Evolutionary conservation across 1,140 invertebrate species (phyloP).

Genomic region (Aphelenchoides fujianensis): DNA sequence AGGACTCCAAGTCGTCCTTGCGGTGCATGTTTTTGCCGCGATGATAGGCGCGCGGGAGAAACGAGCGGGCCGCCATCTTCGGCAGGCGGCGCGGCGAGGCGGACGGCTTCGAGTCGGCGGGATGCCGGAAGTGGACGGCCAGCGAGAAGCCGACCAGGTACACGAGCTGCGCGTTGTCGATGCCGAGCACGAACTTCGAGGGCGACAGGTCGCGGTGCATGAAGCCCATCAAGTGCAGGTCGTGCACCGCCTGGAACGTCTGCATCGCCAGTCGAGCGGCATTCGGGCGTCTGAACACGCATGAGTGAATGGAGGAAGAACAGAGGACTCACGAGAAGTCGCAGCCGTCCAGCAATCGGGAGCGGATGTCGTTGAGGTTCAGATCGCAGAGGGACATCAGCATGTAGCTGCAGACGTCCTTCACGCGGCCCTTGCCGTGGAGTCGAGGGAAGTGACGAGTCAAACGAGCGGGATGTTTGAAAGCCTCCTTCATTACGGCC

Average conservation of each 20-base stretch:
- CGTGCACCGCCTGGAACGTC: conserved; percentile 24
- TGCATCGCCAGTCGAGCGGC: conserved; percentile 24
- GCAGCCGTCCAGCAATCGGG: neutral
- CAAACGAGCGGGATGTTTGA: conserved; percentile 10
- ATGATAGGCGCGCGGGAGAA: conserved; percentile 17
- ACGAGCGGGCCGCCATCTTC: neutral
- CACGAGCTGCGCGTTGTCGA: conserved; percentile 12
- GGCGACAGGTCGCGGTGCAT: conserved; percentile 21
- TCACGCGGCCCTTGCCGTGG: conserved; percentile 15
- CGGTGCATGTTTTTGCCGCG: conserved; percentile 17
- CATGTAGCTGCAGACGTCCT: conserved; percentile 6
- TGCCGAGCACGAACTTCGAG: conserved; percentile 6
- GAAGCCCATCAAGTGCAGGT: conserved; percentile 15
- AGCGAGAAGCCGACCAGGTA: conserved; percentile 22
- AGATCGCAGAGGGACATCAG: conserved; percentile 16
- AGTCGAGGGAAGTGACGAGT: conserved; percentile 26
- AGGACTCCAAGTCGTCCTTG: conserved; percentile 25
- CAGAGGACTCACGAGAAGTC: conserved; percentile 12
- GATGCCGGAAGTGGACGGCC: conserved; percentile 19
- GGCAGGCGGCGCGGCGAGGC: neutral
- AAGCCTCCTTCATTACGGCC: neutral
- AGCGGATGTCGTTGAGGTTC: conserved; percentile 20
- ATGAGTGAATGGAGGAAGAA: neutral
- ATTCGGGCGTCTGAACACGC: conserved; percentile 9
- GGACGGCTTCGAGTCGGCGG: neutral